A percentile compares a stretch with the other conserved stretches of the same genome.
Evolutionary conservation across 2,797 vertebrate species (phyloP).

Genomic region (Lutjanus campechanus): DNA sequence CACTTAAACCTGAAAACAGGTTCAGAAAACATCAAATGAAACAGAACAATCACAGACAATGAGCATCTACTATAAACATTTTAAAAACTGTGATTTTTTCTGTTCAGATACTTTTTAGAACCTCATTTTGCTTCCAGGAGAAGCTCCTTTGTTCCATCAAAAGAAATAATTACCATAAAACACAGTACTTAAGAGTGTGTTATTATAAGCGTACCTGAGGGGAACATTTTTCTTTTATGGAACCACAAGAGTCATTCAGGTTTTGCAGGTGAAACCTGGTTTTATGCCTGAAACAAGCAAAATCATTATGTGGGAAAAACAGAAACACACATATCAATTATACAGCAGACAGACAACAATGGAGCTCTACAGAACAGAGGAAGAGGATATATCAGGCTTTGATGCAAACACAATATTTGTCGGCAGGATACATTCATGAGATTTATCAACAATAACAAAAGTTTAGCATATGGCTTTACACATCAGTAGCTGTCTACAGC

Average conservation of each 20-base stretch:
- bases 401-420: no score
- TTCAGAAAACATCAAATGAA: not conserved
- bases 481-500: not conserved
- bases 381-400: no score
- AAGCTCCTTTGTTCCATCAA: not conserved
- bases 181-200: not conserved
- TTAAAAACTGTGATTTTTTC: not conserved
- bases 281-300: not conserved
- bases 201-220: not conserved
- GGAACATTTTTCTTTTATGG: not conserved
- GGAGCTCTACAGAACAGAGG: no score
- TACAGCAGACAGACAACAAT: not conserved
- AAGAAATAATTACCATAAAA: not conserved
- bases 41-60: not conserved
- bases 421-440: not conserved
- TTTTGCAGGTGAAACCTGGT: not conserved
- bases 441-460: not conserved
- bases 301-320: not conserved
- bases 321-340: not conserved
- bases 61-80: not conserved
- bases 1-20: not conserved
- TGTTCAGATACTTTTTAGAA: not conserved
- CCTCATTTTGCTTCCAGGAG: not conserved
- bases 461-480: not conserved
- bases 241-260: no score